Conservation (phyloP, 2,797 vertebrate genomes). For the Urophycis tenuis region DNA sequence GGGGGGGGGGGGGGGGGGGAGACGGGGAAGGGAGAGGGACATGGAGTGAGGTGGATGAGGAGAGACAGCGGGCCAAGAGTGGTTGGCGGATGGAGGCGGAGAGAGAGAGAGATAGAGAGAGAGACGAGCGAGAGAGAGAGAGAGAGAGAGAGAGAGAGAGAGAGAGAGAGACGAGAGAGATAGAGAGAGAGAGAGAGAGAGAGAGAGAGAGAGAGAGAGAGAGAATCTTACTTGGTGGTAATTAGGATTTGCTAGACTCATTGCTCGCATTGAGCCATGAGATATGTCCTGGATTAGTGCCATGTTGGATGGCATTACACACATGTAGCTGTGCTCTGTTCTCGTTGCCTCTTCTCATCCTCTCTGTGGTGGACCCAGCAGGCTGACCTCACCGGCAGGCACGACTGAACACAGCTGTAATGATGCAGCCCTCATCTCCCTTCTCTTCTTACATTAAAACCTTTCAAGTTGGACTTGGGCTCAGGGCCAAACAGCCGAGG, state of each 20-base stretch:
- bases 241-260: conserved; percentile 14
- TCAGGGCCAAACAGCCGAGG: conserved; percentile 3
- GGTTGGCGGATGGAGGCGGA: not conserved
- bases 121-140: not conserved
- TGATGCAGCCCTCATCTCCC: not conserved
- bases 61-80: not conserved
- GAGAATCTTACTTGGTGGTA: conserved; percentile 8
- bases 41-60: too few relatives aligned
- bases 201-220: not conserved
- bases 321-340: not conserved
- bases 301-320: not conserved
- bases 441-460: not conserved
- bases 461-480: conserved; percentile 49
- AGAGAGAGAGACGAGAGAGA: not conserved
- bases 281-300: not conserved
- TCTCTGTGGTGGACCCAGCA: too few relatives aligned
- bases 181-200: not conserved
- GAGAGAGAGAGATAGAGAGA: not conserved
- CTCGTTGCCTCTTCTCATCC: too few relatives aligned
- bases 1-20: too few relatives aligned
- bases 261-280: conserved; percentile 13
- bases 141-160: not conserved
- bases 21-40: too few relatives aligned
- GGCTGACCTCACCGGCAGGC: too few relatives aligned
- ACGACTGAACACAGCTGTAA: not conserved